These are phyloP conservation scores for Brachyalestes nurse DNA, from an alignment of 2,797 vertebrate genomes.

Conservation along the genomic window DNA sequence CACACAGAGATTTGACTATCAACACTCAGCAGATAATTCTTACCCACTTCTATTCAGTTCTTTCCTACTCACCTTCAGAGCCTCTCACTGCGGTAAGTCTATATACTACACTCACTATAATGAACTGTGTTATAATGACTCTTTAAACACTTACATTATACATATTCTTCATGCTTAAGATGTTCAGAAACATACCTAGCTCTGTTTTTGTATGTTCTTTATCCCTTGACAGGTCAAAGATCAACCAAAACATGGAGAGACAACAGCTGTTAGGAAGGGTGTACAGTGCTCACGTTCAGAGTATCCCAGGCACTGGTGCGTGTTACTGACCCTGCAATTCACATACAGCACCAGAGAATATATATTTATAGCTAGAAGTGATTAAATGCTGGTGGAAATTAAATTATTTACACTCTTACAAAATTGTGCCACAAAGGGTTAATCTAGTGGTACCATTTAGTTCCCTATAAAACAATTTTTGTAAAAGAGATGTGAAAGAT, in stretches of 20 bases:
- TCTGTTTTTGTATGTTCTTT: background rate
- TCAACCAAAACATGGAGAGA: background rate
- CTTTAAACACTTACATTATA: background rate
- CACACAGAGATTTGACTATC: constrained; percentile 4
- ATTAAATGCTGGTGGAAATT: too few relatives aligned
- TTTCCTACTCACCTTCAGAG: background rate
- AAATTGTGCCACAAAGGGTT: too few relatives aligned
- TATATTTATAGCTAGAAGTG: background rate
- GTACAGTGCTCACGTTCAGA: background rate
- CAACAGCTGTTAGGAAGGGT: background rate
- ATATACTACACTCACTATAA: background rate
- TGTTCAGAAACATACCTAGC: background rate
- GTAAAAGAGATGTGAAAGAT: too few relatives aligned
- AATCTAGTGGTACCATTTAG: too few relatives aligned
- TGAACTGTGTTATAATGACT: background rate
- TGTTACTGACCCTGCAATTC: background rate
- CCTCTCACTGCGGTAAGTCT: background rate
- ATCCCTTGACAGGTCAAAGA: background rate
- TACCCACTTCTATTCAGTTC: background rate
- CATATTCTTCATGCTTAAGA: background rate
- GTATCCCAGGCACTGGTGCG: background rate
- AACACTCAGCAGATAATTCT: background rate
- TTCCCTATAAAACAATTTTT: too few relatives aligned
- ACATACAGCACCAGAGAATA: background rate
- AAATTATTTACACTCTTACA: too few relatives aligned